Evolutionary conservation across 1,140 invertebrate genomes (phyloP).

Genomic region (Cherax destructor): DNA sequence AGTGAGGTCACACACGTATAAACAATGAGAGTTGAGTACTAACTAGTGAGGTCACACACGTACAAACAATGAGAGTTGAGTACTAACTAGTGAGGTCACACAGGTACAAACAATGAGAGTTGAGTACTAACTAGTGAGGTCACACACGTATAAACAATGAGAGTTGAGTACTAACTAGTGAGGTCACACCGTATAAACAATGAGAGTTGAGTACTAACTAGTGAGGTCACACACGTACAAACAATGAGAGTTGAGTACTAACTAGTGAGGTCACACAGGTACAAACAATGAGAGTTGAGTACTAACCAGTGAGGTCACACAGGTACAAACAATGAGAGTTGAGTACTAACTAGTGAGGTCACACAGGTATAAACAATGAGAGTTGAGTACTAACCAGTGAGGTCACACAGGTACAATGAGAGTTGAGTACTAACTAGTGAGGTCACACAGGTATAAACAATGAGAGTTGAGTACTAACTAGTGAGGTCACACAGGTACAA

Average conservation of each 20-base stretch:
- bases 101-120: too few species aligned
- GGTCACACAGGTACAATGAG: too few species aligned
- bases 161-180: conserved; percentile 23
- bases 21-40: not conserved
- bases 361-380: too few species aligned
- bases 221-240: too few species aligned
- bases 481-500: not conserved
- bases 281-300: not conserved
- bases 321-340: too few species aligned
- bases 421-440: too few species aligned
- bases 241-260: not conserved
- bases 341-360: conserved; percentile 32
- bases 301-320: conserved; percentile 35
- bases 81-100: conserved; percentile 32
- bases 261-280: conserved; percentile 16
- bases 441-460: too few species aligned
- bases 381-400: conserved; percentile 33
- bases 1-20: not conserved
- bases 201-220: too few species aligned
- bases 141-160: too few species aligned
- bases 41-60: conserved; percentile 11
- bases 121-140: conserved; percentile 32
- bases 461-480: conserved; percentile 5
- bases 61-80: not conserved
- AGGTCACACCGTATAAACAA: too few species aligned